phyloP scores from a whole-genome alignment of 2,113 vertebrate genomes.

The Engystomops pustulosus region DNA sequence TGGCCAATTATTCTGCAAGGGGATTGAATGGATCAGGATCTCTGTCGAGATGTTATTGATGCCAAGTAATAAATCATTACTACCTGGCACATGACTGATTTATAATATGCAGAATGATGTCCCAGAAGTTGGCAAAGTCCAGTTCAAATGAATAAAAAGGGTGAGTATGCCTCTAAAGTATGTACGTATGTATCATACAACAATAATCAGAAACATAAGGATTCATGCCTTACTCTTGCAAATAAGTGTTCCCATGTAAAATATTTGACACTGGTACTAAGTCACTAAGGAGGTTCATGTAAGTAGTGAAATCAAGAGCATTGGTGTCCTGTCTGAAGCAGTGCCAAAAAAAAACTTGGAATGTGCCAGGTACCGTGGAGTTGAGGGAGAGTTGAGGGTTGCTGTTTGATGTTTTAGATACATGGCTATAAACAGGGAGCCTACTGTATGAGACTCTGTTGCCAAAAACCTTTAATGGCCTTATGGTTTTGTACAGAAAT shows the following conservation, averaged over 20 bases:
- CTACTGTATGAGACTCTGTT: too few species aligned
- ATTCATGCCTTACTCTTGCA: background rate
- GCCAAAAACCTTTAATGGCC: too few species aligned
- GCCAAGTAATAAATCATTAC: constrained; percentile 40
- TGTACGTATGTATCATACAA: background rate
- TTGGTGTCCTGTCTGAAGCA: too few species aligned
- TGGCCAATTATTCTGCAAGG: too few species aligned
- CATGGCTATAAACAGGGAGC: too few species aligned
- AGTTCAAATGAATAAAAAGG: background rate
- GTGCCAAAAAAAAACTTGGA: background rate
- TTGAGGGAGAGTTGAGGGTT: too few species aligned
- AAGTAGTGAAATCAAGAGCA: background rate
- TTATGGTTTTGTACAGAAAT: too few species aligned
- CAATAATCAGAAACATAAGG: background rate
- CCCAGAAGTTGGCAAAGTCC: background rate
- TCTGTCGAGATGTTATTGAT: background rate
- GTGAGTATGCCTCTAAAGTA: background rate
- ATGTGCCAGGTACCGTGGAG: background rate
- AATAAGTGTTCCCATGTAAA: background rate
- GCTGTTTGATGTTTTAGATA: too few species aligned
- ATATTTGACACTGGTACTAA: background rate
- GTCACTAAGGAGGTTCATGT: background rate
- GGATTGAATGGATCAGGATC: background rate
- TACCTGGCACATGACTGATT: constrained; percentile 8
- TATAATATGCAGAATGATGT: constrained; percentile 9